phyloP scores from a whole-genome alignment of 1,140 invertebrate species.

The Chrysomallon squamiferum region DNA sequence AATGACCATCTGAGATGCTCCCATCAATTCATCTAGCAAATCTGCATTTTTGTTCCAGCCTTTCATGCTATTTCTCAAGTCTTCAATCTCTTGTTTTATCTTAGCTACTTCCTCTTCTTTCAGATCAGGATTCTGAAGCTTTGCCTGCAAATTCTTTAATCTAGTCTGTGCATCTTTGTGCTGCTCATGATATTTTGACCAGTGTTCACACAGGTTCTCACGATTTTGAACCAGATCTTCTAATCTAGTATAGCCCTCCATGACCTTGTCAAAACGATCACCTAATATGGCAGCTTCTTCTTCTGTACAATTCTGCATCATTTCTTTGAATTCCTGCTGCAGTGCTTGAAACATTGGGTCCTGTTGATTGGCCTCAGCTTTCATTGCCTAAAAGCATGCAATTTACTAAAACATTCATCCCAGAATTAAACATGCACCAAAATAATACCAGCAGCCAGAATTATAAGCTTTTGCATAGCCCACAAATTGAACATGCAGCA shows the following conservation, averaged over 20 bases:
- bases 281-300: conserved; percentile 77
- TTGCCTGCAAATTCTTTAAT: conserved; percentile 79
- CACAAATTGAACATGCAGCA: too few relatives aligned
- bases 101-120: conserved; percentile 51
- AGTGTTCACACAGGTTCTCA: conserved; percentile 81
- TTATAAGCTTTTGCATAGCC: too few relatives aligned
- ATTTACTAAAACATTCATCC: too few relatives aligned
- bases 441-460: too few relatives aligned
- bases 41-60: conserved; percentile 45
- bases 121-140: conserved; percentile 76
- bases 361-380: conserved; percentile 48
- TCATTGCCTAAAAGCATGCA: conserved; percentile 40
- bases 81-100: conserved; percentile 48
- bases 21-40: conserved; percentile 52
- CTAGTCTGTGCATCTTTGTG: conserved; percentile 81
- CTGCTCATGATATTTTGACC: conserved; percentile 80
- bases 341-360: conserved; percentile 52
- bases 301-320: conserved; percentile 73
- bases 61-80: conserved; percentile 39
- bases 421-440: too few relatives aligned
- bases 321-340: conserved; percentile 79
- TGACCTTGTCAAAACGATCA: conserved; percentile 76
- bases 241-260: conserved; percentile 75
- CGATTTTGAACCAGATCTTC: conserved; percentile 70
- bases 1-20: conserved; percentile 45